Evolutionary conservation across 2,113 vertebrate genomes (phyloP), one percentile per base, ranked within the genome.

Genomic region (Misgurnus anguillicaudatus): DNA sequence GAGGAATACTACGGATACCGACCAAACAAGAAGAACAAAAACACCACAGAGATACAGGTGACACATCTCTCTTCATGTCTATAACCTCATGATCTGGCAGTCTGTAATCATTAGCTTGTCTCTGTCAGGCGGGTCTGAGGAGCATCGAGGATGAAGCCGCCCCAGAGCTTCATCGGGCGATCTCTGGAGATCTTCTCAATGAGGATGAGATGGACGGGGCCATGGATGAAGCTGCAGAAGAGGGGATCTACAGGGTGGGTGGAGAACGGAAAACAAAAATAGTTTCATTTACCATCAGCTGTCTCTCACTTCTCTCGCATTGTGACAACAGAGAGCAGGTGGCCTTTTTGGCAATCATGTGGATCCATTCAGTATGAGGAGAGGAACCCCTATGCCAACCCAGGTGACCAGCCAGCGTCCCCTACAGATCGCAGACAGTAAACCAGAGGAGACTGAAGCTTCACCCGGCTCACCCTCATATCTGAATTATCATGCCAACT

Each of bases 1-100:
- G 96, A 98, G 83, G 96, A 98, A 47, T 96, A 97, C 81, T 98
- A 98, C 0, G 96, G 96, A 55, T 96, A 92, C 81, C 87, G 93
- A 6, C 94, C 94, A 13, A 87, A 84, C 13, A 97, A 96, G 85
- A 97, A 96, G 83, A 91, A 90, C 24, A 96, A 93, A 84, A 95
- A 95, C 78, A 80, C 90, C 0, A 84, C 94, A 38, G 95, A 95
- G 83, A 98, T 98, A 68, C 96, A 98, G 94, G 96, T 96, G 42
- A 75, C 16, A 21, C 8, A 1, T 21, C 53, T 63, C 62, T 13
- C 39, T 31, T 5, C 60, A 11, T 73, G 8, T 21, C 57, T 68
- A 24, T 9, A 13, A 17, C 2, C 2, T 9, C 3, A 17, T 13
- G 7, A 62, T 14, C 21, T 10, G n/a, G 8, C 68, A 16, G 17